Percentiles rank a stretch among this genome's conserved stretches.
Evolutionary conservation across 1,140 invertebrate genomes (phyloP).

Genomic region (Drosophila lowei): DNA sequence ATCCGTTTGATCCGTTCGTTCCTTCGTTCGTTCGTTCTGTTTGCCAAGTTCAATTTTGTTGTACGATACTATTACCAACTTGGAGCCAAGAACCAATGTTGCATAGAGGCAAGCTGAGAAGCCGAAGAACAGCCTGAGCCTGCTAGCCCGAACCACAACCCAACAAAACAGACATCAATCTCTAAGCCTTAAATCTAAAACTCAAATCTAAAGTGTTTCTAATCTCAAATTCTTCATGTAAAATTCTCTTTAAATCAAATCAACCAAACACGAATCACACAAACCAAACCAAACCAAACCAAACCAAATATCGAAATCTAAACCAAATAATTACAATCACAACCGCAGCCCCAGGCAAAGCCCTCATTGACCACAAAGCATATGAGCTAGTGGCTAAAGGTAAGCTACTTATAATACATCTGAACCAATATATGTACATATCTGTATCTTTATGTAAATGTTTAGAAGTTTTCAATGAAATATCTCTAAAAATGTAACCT

Average conservation of each 20-base stretch:
- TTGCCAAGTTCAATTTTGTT: constrained; percentile 59
- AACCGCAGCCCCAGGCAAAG: constrained; percentile 51
- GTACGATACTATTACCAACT: constrained; percentile 23
- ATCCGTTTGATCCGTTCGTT: constrained; percentile 50
- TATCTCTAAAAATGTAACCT: too few relatives aligned
- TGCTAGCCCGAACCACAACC: constrained; percentile 6
- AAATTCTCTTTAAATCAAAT: constrained; percentile 57
- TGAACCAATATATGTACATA: neutral
- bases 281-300: constrained; percentile 27
- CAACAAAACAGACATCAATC: constrained; percentile 15
- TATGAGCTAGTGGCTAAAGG: constrained; percentile 60
- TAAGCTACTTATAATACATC: constrained; percentile 37
- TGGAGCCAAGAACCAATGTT: constrained; percentile 8
- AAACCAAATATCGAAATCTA: constrained; percentile 32
- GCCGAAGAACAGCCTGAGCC: constrained; percentile 21
- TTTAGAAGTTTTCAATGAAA: too few relatives aligned
- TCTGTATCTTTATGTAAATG: too few relatives aligned
- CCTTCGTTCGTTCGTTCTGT: constrained; percentile 60
- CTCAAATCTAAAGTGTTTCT: constrained; percentile 58
- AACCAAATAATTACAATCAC: constrained; percentile 40
- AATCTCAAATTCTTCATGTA: constrained; percentile 55
- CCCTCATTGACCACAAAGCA: constrained; percentile 45
- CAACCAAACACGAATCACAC: constrained; percentile 48
- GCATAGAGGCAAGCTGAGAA: constrained; percentile 13
- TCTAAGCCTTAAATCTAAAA: constrained; percentile 14